Evolutionary conservation across 2,888 invertebrate genomes (phyloP).

Genomic region (Coelinius sp.): DNA sequence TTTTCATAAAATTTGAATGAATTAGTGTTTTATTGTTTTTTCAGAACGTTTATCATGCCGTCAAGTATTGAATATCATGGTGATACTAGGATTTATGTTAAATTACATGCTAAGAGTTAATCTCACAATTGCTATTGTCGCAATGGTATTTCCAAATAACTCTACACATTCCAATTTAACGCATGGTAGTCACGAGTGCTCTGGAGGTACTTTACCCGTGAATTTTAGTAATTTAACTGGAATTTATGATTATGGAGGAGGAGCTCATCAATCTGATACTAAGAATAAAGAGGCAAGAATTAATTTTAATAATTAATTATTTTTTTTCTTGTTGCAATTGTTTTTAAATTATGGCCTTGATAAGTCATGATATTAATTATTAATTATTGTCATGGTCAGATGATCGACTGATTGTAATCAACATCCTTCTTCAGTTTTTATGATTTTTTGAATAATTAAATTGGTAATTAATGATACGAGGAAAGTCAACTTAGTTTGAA

Average conservation of each 20-base stretch:
- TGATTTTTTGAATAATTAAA: background rate
- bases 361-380: background rate
- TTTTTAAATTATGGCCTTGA: background rate
- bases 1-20: too few relatives aligned
- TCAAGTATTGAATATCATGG: conserved; percentile 86
- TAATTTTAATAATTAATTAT: background rate
- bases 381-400: background rate
- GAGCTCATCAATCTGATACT: background rate
- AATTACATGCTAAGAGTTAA: conserved; percentile 91
- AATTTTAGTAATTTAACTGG: background rate
- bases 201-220: background rate
- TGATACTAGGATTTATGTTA: conserved; percentile 89
- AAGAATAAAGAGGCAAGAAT: conserved; percentile 34
- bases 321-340: background rate
- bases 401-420: background rate
- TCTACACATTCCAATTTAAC: conserved; percentile 47
- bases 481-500: background rate
- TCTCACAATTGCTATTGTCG: conserved; percentile 88
- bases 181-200: conserved; percentile 20
- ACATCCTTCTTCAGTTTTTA: background rate
- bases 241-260: conserved; percentile 7
- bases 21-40: conserved; percentile 55
- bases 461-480: background rate
- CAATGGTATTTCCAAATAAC: conserved; percentile 77
- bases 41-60: conserved; percentile 83